Evolutionary conservation across 2,888 invertebrate species (phyloP).

Genomic region (Hypselothyrea guttata): DNA sequence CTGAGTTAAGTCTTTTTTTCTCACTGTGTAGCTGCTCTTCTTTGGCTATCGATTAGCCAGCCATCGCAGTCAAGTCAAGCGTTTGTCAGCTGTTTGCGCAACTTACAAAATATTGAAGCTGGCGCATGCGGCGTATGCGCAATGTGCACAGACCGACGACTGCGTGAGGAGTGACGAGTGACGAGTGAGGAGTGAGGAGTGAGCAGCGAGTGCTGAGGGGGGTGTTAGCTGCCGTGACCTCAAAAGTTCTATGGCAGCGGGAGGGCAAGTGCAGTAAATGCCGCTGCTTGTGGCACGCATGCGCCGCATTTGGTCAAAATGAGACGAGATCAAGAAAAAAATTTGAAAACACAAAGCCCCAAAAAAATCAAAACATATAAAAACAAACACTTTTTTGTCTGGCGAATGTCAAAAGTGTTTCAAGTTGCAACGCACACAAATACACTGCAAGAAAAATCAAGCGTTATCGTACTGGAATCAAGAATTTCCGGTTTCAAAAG

Average conservation of each 20-base stretch:
- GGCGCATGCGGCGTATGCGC: slow-evolving; percentile 60
- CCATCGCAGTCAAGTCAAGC: slow-evolving; percentile 24
- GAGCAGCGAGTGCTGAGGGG: no score
- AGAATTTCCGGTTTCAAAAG: no score
- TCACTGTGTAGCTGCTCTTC: slow-evolving; percentile 16
- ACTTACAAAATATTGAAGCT: slow-evolving; percentile 21
- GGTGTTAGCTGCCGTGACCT: not conserved
- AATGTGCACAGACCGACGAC: no score
- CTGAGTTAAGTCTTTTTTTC: not conserved
- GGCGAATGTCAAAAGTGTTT: slow-evolving; percentile 72
- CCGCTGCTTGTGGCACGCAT: slow-evolving; percentile 27
- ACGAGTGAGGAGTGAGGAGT: no score
- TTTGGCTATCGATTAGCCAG: slow-evolving; percentile 34
- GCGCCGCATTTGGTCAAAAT: slow-evolving; percentile 70
- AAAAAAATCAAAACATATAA: slow-evolving; percentile 21
- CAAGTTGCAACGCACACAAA: slow-evolving; percentile 35
- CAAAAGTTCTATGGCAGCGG: slow-evolving; percentile 10
- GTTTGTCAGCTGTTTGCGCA: slow-evolving; percentile 52
- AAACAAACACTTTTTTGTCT: slow-evolving; percentile 22
- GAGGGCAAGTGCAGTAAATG: not conserved
- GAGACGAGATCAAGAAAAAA: slow-evolving; percentile 25
- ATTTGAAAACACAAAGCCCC: slow-evolving; percentile 14
- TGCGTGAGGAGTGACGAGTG: no score
- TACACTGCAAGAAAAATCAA: no score
- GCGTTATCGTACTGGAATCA: no score